phyloP scores from a whole-genome alignment of 92 coral and sea anemone genomes.

The Desmophyllum pertusum region DNA sequence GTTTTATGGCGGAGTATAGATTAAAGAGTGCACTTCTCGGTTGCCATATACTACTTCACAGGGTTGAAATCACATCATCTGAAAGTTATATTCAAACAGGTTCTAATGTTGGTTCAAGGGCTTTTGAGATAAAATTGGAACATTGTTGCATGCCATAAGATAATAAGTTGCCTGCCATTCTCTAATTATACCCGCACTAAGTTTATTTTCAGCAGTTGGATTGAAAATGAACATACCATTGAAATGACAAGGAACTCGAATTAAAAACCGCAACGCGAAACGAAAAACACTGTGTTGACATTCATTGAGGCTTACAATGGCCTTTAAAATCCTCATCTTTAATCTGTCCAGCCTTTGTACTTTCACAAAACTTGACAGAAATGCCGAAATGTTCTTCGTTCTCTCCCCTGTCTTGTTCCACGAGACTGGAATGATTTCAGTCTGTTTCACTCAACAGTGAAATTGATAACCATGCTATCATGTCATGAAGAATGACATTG shows the following conservation, averaged over 20 bases:
- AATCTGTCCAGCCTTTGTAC: constrained; percentile 6
- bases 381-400: neutral
- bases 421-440: neutral
- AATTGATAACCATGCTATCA: constrained; percentile 39
- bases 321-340: constrained; percentile 1
- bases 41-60: neutral
- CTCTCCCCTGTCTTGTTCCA: neutral
- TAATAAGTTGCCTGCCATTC: neutral
- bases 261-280: neutral
- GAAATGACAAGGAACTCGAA: constrained; percentile 1
- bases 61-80: neutral
- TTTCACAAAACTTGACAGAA: too few species aligned
- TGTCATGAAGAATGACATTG: constrained; percentile 17
- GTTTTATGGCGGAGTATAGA: constrained; percentile 21
- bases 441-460: constrained; percentile 37
- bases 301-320: too few species aligned
- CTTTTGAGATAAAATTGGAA: neutral
- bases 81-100: constrained; percentile 6
- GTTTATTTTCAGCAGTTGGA: neutral
- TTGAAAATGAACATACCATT: neutral
- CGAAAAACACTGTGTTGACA: neutral
- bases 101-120: constrained; percentile 14
- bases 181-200: too few species aligned
- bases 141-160: neutral
- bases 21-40: constrained; percentile 21